phyloP scores from a whole-genome alignment of 64 coral and sea anemone genomes.

The Orbicella faveolata region DNA sequence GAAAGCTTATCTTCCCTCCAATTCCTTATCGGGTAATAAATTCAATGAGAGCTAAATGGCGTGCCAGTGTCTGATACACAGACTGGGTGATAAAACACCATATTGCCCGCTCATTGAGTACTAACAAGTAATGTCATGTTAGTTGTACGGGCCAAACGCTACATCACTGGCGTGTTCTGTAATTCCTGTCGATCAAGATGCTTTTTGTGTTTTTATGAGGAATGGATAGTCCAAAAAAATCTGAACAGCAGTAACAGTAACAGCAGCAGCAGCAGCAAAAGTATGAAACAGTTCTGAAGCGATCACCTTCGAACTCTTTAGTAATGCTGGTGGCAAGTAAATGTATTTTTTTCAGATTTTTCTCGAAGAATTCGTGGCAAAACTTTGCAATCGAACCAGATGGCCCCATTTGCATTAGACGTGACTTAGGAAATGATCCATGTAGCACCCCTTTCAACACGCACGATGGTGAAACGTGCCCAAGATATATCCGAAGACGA shows the following conservation, averaged over 20 bases:
- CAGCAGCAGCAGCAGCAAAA: too few relatives aligned
- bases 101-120: neutral
- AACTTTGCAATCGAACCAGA: neutral
- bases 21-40: neutral
- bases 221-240: too few relatives aligned
- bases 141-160: too few relatives aligned
- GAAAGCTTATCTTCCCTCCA: neutral
- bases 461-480: conserved; percentile 9
- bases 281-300: too few relatives aligned
- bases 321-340: too few relatives aligned
- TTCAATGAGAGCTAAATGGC: neutral
- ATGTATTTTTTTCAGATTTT: too few relatives aligned
- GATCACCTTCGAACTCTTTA: too few relatives aligned
- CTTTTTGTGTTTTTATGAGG: too few relatives aligned
- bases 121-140: neutral
- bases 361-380: neutral
- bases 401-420: neutral
- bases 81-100: neutral
- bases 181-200: too few relatives aligned
- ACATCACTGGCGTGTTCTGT: too few relatives aligned
- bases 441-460: neutral
- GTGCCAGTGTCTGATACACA: neutral
- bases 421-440: neutral
- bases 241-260: too few relatives aligned
- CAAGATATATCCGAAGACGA: conserved; percentile 40